phyloP scores from a whole-genome alignment of 2,113 vertebrate genomes.

The Cyphomyrus plagiostoma region DNA sequence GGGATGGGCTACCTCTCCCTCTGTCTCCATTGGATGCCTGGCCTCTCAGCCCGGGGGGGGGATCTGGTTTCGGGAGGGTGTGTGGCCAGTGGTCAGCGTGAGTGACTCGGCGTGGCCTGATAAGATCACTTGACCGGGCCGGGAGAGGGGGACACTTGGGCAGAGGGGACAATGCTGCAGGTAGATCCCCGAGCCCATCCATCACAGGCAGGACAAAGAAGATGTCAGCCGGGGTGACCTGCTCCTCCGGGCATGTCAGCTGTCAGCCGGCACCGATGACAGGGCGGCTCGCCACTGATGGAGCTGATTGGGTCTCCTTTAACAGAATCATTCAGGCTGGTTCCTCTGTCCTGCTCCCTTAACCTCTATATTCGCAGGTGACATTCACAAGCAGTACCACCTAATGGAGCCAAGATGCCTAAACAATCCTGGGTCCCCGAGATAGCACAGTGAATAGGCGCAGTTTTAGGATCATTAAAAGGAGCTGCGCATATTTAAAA shows the following conservation, averaged over 20 bases:
- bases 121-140: slow-evolving; percentile 63
- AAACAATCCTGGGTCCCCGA: slow-evolving; percentile 30
- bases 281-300: slow-evolving; percentile 30
- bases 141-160: slow-evolving; percentile 38
- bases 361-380: slow-evolving; percentile 19
- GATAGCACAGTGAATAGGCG: slow-evolving; percentile 30
- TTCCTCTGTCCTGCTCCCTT: not conserved
- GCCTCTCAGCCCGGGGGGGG: slow-evolving; percentile 29
- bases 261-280: slow-evolving; percentile 43
- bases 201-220: slow-evolving; percentile 71
- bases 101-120: slow-evolving; percentile 50
- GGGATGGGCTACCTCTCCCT: slow-evolving; percentile 30
- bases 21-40: slow-evolving; percentile 19
- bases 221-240: slow-evolving; percentile 59
- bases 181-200: slow-evolving; percentile 62
- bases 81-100: slow-evolving; percentile 48
- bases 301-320: slow-evolving; percentile 29
- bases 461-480: slow-evolving; percentile 21
- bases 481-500: slow-evolving; percentile 20
- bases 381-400: slow-evolving; percentile 29
- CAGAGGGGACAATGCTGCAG: slow-evolving; percentile 57
- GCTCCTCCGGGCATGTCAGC: slow-evolving; percentile 60
- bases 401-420: slow-evolving; percentile 34
- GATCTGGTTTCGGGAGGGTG: slow-evolving; percentile 45
- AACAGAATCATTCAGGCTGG: slow-evolving; percentile 8